Evolutionary conservation across 2,888 invertebrate genomes (phyloP), one percentile per base, ranked within the genome.

Genomic region (Pristionchus exspectatus): DNA sequence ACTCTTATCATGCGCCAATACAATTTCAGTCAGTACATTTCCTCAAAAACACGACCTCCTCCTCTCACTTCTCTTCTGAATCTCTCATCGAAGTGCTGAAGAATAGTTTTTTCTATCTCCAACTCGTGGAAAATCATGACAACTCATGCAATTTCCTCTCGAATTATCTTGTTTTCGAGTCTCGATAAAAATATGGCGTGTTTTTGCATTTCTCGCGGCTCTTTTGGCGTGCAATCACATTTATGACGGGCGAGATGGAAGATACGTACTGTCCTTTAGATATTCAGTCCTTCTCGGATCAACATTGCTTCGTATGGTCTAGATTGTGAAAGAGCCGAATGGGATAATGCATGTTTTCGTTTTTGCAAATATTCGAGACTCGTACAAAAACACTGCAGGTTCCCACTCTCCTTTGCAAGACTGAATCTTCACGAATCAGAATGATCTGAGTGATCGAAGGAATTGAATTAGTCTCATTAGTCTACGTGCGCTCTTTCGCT

Each of bases 221-320:
- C 63, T 63, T 63, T 63, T 63, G 63, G 21, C 63, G 63, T 63
- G 63, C 63, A 63, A 63, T 63, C 63, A 63, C 63, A 63, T 63
- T 63, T 56, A 9, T n/a, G 24, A 24, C 63, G 63, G n/a, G 63
- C 63, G 24, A 59, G 59, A 24, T 50, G 21, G 18, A 24, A 24
- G 63, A 63, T 63, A 63, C 63, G n/a, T 63, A n/a, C 24, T 56
- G 56, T 56, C 21, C 56, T 21, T 56, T 56, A 56, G 16, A 56
- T 56, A 56, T 56, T 56, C 21, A 18, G 4, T 21, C 16, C 18
- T 56, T 16, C 18, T 21, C 18, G 18, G 21, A 63, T 63, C 5
- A 38, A 38, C 38, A 38, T 5, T 38, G 38, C 3, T 3, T 59
- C 1, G 21, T n/a, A 10, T 24, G 63, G 63, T 63, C n/a, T 63